Conservation (phyloP, 2,797 vertebrate species). For the Periparus ater region DNA sequence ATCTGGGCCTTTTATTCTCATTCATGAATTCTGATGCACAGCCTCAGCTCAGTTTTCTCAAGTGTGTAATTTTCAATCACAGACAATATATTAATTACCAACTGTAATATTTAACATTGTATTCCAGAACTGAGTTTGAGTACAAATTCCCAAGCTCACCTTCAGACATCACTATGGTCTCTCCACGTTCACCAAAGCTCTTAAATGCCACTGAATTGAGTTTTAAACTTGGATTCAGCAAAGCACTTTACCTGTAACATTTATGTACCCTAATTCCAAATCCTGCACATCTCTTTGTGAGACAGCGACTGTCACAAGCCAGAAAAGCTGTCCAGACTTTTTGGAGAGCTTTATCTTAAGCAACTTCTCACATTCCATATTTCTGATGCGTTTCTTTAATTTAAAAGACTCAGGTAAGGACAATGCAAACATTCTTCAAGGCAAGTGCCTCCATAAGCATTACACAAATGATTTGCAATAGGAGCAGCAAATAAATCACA, state of each 20-base stretch:
- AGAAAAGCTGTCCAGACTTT: neutral
- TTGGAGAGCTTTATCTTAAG: neutral
- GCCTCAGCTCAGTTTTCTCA: neutral
- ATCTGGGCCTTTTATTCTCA: neutral
- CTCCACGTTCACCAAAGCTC: neutral
- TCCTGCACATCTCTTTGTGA: neutral
- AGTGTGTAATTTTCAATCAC: neutral
- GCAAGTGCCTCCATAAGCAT: neutral
- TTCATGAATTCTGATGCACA: neutral
- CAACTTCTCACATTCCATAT: neutral
- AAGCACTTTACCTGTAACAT: neutral
- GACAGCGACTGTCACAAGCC: neutral
- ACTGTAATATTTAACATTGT: neutral
- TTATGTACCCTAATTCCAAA: neutral
- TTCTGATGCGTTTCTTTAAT: neutral
- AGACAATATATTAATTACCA: neutral
- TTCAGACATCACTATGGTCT: neutral
- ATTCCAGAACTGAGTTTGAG: neutral
- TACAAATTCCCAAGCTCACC: neutral
- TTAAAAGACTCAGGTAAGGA: rapidly evolving
- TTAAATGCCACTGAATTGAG: neutral
- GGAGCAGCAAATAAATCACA: neutral
- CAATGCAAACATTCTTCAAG: neutral
- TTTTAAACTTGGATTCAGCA: neutral
- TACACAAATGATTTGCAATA: neutral